phyloP scores from a whole-genome alignment of 2,797 vertebrate species.

The Premnoplex brunnescens region DNA sequence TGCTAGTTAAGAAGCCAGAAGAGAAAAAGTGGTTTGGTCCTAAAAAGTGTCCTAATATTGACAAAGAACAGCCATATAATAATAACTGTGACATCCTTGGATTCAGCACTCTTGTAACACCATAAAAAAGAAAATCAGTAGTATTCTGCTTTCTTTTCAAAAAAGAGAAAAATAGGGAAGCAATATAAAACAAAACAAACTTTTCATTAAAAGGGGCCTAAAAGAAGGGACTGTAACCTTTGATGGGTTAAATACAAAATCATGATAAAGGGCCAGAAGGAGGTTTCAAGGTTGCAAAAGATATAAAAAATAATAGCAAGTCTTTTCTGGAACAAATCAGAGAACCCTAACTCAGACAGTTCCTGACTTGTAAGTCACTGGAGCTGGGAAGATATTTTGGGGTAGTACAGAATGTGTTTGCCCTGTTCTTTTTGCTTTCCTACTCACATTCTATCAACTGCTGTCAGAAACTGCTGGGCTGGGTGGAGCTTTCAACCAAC shows the following conservation, averaged over 20 bases:
- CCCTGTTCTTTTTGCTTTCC: not conserved
- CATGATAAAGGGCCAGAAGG: not conserved
- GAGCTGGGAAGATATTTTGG: not conserved
- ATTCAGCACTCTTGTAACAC: not conserved
- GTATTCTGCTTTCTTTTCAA: not conserved
- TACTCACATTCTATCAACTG: rapidly evolving
- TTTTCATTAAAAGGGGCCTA: not conserved
- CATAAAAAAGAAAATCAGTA: not conserved
- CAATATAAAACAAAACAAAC: not conserved
- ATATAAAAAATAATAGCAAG: not conserved
- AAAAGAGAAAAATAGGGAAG: not conserved
- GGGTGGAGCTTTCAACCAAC: not conserved
- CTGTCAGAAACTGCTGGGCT: not conserved
- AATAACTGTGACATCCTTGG: not conserved
- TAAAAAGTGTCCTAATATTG: not conserved
- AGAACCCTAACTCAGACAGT: not conserved
- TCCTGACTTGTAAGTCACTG: not conserved
- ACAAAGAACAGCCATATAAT: not conserved
- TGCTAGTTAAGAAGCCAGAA: not conserved
- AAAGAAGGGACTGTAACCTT: not conserved
- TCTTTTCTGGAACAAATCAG: not conserved
- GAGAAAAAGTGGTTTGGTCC: not conserved
- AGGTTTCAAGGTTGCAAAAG: not conserved
- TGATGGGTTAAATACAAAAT: not conserved
- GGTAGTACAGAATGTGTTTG: not conserved